Evolutionary conservation across 2,888 invertebrate species (phyloP).

Genomic region (Ceramica pisi): DNA sequence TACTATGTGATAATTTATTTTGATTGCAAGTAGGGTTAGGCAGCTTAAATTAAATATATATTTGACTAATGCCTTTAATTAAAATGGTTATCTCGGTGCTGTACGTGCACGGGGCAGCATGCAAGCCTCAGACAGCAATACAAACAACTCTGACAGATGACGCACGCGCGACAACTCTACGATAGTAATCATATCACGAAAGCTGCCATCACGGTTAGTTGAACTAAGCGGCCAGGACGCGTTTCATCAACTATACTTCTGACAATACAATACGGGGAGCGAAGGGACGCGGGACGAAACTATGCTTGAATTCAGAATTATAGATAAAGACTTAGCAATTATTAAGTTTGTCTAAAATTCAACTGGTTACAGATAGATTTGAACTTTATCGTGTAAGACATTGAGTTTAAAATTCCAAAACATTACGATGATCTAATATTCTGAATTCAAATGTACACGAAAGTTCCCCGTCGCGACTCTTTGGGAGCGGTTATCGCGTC

Average conservation of each 20-base stretch:
- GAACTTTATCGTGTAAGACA: neutral
- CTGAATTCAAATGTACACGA: slow-evolving; percentile 22
- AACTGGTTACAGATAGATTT: neutral
- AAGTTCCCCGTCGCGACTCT: slow-evolving; percentile 19
- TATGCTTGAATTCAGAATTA: slow-evolving; percentile 28
- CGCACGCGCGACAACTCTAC: slow-evolving; percentile 55
- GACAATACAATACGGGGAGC: slow-evolving; percentile 40
- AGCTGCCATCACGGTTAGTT: slow-evolving; percentile 62
- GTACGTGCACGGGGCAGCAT: slow-evolving; percentile 64
- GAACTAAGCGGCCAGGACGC: slow-evolving; percentile 54
- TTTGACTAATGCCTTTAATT: slow-evolving; percentile 8
- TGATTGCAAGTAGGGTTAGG: neutral
- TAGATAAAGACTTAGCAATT: neutral
- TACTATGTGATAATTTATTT: slow-evolving; percentile 11
- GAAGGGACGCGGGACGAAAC: slow-evolving; percentile 16
- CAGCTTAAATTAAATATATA: neutral
- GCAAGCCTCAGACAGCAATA: slow-evolving; percentile 70
- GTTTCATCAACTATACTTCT: slow-evolving; percentile 35
- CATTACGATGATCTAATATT: slow-evolving; percentile 5
- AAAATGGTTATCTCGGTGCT: slow-evolving; percentile 69
- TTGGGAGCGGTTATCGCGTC: neutral
- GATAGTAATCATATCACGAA: slow-evolving; percentile 49
- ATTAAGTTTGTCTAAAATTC: too few relatives aligned
- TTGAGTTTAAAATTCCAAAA: neutral
- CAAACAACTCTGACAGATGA: slow-evolving; percentile 46